Percentiles rank a stretch among this genome's conserved stretches.
phyloP scores from a whole-genome alignment of 2,113 vertebrate genomes.

The Channa maculata region DNA sequence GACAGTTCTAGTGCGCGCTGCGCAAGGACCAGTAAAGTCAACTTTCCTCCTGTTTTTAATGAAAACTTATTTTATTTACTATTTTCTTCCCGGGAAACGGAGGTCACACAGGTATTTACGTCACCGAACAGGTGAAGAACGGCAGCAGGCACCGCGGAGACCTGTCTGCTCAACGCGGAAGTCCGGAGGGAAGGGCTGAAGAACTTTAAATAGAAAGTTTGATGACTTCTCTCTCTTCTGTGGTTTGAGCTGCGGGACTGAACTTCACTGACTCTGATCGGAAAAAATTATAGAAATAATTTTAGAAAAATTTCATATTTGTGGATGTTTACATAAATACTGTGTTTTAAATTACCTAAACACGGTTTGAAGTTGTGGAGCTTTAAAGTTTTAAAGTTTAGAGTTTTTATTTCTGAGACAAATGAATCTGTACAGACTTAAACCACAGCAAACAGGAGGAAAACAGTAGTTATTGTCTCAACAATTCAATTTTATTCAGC shows the following conservation, averaged over 20 bases:
- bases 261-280: rapidly evolving
- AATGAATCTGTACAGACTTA: background rate
- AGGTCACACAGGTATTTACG: background rate
- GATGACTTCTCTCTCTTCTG: background rate
- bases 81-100: background rate
- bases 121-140: background rate
- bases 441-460: too few relatives aligned
- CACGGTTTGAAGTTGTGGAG: too few relatives aligned
- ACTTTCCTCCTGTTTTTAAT: background rate
- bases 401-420: background rate
- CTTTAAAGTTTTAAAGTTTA: too few relatives aligned
- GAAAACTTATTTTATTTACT: background rate
- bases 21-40: rapidly evolving
- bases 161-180: slow-evolving; percentile 44
- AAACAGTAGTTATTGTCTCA: background rate
- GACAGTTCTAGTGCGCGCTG: background rate
- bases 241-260: rapidly evolving
- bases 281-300: too few relatives aligned
- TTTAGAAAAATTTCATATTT: background rate
- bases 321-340: background rate
- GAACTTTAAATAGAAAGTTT: slow-evolving; percentile 9
- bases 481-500: too few relatives aligned
- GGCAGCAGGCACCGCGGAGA: slow-evolving; percentile 6
- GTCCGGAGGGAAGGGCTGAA: slow-evolving; percentile 1
- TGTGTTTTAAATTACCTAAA: too few relatives aligned